Base-by-base conservation (phyloP, 2,113 vertebrate species). In the Australoheros scitulus region DNA sequence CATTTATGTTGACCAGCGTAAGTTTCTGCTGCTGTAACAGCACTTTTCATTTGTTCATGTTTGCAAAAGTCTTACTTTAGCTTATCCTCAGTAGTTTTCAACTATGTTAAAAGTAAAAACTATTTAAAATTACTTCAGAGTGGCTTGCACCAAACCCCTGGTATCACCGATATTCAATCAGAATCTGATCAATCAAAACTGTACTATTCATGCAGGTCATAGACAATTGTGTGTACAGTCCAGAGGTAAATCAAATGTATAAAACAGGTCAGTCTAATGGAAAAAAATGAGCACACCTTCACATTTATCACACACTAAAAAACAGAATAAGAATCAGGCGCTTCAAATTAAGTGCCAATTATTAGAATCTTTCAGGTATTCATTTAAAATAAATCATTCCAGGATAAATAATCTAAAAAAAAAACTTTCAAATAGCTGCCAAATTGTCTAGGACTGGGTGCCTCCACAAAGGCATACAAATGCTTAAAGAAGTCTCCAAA, bases 1-100 rank as follows among this genome's bases (percentile, higher is more conserved):
- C 26, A 52, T 72, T 72, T 72, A 55, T 72, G 47, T 72, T 72
- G 68, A 70, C 65, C 65, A 29, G 17, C 55, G 11, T 29, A 55
- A n/a, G 47, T 72, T 55, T 72, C 68, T 55, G 68, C 11, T 72
- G 52, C 68, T 72, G 68, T 55, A 55, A 72, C 26, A 55, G 68
- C 26, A 72, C 26, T 72, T 72, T 72, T 72, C 47, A 72, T 72
- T 72, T 55, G 32, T 55, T 72, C 20, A 20, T 34, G 50, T 72
- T 72, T 72, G 26, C 6, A 55, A 72, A 52, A n/a, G 65, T 72
- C 26, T 72, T 55, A n/a, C 26, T 34, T 72, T 72, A 55, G 26
- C 32, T 72, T 55, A 72, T 72, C 26, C 17, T 72, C 47, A 72
- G n/a, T 55, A n/a, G 26, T 50, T 34, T 55, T 55, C 17, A 1